Evolutionary conservation across 2,113 vertebrate species (phyloP), one percentile per base, ranked within the genome.

Genomic region (Hippocampus guttulatus): DNA sequence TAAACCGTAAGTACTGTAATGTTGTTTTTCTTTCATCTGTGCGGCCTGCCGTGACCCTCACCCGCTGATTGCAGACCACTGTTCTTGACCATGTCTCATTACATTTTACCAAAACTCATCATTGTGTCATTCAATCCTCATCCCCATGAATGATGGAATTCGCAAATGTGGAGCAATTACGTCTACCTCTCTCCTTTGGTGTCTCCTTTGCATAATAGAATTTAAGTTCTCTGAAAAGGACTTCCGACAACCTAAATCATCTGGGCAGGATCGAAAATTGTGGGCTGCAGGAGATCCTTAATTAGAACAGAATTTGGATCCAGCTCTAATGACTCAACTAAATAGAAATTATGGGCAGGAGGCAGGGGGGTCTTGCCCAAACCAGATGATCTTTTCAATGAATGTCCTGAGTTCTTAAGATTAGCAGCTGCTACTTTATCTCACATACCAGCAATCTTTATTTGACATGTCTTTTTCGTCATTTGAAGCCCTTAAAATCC

Each of bases 401-500:
- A 57, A 57, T 57, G 23, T 1, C 54, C 2, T 4, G 10, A 57
- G 54, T 57, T 10, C n/a, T 57, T 25, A 57, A 57, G n/a, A 57
- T 57, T 57, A 57, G n/a, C 54, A 57, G 54, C 54, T 57, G 54
- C 54, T 57, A 57, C n/a, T 57, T 57, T 57, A 57, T 57, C n/a
- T 25, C n/a, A 12, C 23, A 9, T 23, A 25, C 54, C 54, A 57
- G 54, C n/a, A 57, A 57, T 57, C 54, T 57, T 25, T 57, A 23
- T 57, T 25, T 57, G 3, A 16, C 11, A 25, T 57, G 3, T 57
- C 54, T 57, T 57, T 57, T 57, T 51, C 8, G 16, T 16, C 54
- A 27, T 4, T 57, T 25, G 54, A 25, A 57, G 54, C 10, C n/a
- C 23, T 57, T n/a, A 23, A 57, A 23, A 10, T 57, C n/a, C 2